A percentile compares a stretch with the other conserved stretches of the same genome.
These are phyloP conservation scores for Molothrus aeneus DNA, from an alignment of 2,797 vertebrate genomes.

Conservation along the genomic window DNA sequence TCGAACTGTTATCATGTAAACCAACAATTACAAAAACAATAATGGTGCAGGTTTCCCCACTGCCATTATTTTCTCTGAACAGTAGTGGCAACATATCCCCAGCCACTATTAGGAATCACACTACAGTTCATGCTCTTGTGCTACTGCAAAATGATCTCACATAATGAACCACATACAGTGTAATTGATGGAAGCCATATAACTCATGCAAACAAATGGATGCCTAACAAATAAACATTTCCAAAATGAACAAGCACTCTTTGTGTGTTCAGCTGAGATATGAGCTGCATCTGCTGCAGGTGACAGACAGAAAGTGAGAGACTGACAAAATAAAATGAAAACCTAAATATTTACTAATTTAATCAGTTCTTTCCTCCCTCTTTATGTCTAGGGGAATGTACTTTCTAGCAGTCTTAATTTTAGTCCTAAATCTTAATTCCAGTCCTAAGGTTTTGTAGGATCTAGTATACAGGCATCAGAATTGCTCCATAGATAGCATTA, in stretches of 20 bases:
- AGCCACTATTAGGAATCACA: slow-evolving; percentile 4
- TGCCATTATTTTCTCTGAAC: slow-evolving; percentile 37
- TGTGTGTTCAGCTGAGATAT: slow-evolving; percentile 42
- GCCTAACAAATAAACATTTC: slow-evolving; percentile 53
- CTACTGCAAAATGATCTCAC: slow-evolving; percentile 29
- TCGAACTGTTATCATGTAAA: not conserved
- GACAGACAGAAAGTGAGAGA: slow-evolving; percentile 13
- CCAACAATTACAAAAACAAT: slow-evolving; percentile 37
- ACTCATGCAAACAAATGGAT: slow-evolving; percentile 52
- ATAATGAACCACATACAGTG: not conserved
- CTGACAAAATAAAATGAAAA: not conserved
- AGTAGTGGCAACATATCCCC: not conserved
- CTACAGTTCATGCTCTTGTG: not conserved
- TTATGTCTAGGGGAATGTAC: not conserved
- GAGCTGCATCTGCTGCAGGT: not conserved
- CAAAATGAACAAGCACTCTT: slow-evolving; percentile 32
- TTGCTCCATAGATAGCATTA: not conserved
- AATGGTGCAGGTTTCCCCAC: slow-evolving; percentile 15
- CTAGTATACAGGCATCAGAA: not conserved
- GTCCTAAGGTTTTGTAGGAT: not conserved
- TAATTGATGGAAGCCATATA: slow-evolving; percentile 41
- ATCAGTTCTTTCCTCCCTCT: not conserved
- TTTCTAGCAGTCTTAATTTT: not conserved
- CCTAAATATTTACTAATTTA: slow-evolving; percentile 13
- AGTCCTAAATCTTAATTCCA: not conserved